Conservation (phyloP, 2,797 vertebrate species). For the Argyrosomus regius region DNA sequence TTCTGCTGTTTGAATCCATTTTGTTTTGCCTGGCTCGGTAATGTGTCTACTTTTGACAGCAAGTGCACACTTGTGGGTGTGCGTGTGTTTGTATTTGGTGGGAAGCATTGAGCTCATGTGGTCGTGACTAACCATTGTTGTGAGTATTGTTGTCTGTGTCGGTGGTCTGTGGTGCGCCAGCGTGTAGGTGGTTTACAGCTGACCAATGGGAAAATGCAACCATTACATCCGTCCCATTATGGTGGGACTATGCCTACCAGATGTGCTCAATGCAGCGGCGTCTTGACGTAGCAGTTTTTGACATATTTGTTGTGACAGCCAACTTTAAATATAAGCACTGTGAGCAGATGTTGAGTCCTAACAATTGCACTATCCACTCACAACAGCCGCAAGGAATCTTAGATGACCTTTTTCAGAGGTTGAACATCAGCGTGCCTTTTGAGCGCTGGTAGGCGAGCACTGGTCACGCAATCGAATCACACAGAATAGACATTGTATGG, state of each 20-base stretch:
- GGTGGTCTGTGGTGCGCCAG: slow-evolving; percentile 46
- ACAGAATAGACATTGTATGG: slow-evolving; percentile 59
- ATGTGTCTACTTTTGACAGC: slow-evolving; percentile 24
- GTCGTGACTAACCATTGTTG: slow-evolving; percentile 39
- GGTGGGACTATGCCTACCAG: slow-evolving; percentile 29
- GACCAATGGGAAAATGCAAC: slow-evolving; percentile 26
- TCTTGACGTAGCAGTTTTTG: slow-evolving; percentile 33
- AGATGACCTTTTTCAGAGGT: slow-evolving; percentile 72
- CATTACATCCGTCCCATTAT: slow-evolving; percentile 32
- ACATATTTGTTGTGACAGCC: slow-evolving; percentile 58
- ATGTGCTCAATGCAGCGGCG: slow-evolving; percentile 32
- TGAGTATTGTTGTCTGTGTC: slow-evolving; percentile 45
- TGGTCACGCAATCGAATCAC: slow-evolving; percentile 72
- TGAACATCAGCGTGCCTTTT: slow-evolving; percentile 68
- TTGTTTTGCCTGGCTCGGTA: slow-evolving; percentile 17
- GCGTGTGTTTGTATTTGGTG: slow-evolving; percentile 34
- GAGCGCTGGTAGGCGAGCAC: slow-evolving; percentile 55
- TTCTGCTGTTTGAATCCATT: slow-evolving; percentile 33
- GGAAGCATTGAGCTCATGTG: slow-evolving; percentile 22
- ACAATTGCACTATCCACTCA: slow-evolving; percentile 43
- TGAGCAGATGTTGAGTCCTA: slow-evolving; percentile 43
- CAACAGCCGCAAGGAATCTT: slow-evolving; percentile 50
- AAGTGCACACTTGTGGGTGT: slow-evolving; percentile 20
- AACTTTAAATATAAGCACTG: slow-evolving; percentile 57
- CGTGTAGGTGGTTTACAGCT: slow-evolving; percentile 51